Percentiles rank a stretch among this genome's conserved stretches.
Conservation (phyloP, 2,888 invertebrate genomes). For the Agrilus mali region DNA sequence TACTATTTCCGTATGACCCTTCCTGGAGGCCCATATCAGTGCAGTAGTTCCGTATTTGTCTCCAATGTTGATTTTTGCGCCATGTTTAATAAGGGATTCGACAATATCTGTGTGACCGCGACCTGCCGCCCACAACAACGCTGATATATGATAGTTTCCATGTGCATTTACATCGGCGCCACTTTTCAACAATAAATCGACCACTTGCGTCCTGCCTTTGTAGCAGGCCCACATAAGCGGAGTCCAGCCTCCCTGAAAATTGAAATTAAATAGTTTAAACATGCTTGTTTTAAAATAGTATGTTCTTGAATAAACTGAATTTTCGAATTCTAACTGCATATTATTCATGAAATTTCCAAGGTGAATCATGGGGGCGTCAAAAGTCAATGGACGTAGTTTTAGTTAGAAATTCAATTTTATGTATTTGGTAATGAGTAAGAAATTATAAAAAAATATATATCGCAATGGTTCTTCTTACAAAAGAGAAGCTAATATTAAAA, state of each 20-base stretch:
- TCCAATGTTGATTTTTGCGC: conserved; percentile 89
- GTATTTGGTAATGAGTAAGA: too few relatives aligned
- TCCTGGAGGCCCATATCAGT: conserved; percentile 89
- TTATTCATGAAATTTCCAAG: too few relatives aligned
- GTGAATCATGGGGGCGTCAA: too few relatives aligned
- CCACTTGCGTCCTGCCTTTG: conserved; percentile 66
- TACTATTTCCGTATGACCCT: conserved; percentile 77
- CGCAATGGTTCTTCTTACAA: too few relatives aligned
- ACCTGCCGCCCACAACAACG: conserved; percentile 91
- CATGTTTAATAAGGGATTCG: conserved; percentile 64
- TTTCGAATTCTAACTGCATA: too few relatives aligned
- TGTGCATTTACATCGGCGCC: conserved; percentile 92
- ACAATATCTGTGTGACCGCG: conserved; percentile 82
- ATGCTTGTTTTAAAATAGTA: background rate
- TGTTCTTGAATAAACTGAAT: too few relatives aligned
- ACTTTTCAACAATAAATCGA: conserved; percentile 62
- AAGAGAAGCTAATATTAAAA: too few relatives aligned
- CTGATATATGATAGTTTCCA: conserved; percentile 88
- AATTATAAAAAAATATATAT: too few relatives aligned
- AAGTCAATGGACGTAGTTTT: too few relatives aligned
- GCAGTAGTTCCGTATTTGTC: conserved; percentile 97
- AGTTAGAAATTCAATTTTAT: too few relatives aligned
- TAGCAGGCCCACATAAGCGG: conserved; percentile 97
- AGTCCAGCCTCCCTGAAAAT: conserved; percentile 84
- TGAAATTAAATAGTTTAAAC: conserved; percentile 5